Conservation (phyloP, 1,140 invertebrate species). For the Bombus superbus region DNA sequence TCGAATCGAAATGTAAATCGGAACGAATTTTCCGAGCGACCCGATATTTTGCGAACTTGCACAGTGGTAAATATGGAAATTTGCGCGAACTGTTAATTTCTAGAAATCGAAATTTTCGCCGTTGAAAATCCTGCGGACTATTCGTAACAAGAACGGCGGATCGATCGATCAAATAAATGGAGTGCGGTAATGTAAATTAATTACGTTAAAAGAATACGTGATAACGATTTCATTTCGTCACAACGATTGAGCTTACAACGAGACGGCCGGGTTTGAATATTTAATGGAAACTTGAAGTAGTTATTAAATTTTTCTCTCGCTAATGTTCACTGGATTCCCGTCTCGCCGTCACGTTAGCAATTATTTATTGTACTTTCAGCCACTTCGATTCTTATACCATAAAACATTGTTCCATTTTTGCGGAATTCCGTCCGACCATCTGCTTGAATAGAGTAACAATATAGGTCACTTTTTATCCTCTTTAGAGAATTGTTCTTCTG, state of each 20-base stretch:
- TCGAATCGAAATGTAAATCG: no score
- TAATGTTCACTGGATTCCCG: not conserved
- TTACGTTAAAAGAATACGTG: not conserved
- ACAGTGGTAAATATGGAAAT: not conserved
- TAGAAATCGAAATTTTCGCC: no score
- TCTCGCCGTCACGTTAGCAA: not conserved
- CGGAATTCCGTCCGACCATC: not conserved
- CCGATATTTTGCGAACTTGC: not conserved
- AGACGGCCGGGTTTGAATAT: not conserved
- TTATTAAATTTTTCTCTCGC: not conserved
- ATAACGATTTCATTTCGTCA: not conserved
- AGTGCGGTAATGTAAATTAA: no score
- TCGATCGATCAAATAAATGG: no score
- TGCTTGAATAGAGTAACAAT: not conserved
- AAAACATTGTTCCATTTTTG: not conserved
- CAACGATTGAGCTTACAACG: not conserved
- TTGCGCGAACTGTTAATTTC: no score
- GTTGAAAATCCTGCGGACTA: no score
- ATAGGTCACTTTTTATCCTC: not conserved
- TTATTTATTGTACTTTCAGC: not conserved
- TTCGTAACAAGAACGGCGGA: no score
- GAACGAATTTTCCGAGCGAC: no score
- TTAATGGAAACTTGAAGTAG: not conserved
- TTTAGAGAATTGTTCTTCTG: no score
- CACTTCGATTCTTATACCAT: not conserved